phyloP scores from a whole-genome alignment of 2,888 invertebrate species.

The Dynastes hyllus region DNA sequence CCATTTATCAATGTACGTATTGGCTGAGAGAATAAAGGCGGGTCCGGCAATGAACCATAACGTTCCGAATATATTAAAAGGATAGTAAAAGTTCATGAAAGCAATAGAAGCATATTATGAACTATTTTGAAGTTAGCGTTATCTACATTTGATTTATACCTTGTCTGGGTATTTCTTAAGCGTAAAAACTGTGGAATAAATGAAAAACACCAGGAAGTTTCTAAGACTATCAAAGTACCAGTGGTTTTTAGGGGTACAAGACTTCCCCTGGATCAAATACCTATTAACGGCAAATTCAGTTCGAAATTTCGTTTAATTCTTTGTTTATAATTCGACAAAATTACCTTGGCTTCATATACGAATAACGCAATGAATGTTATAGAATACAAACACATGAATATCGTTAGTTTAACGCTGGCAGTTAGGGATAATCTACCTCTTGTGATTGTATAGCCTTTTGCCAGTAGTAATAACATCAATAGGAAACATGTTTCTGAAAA shows the following conservation, averaged over 20 bases:
- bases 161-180: constrained; percentile 89
- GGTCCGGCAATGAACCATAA: constrained; percentile 92
- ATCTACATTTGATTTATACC: constrained; percentile 65
- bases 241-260: constrained; percentile 91
- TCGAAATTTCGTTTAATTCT: no score
- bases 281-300: constrained; percentile 69
- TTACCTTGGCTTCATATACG: constrained; percentile 85
- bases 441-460: constrained; percentile 93
- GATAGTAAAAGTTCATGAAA: constrained; percentile 77
- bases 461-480: constrained; percentile 85
- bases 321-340: constrained; percentile 36
- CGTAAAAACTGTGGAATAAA: constrained; percentile 80
- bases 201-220: constrained; percentile 87
- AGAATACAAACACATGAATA: constrained; percentile 86
- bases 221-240: constrained; percentile 88
- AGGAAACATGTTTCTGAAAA: constrained; percentile 84
- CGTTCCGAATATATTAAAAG: constrained; percentile 87
- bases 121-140: background rate
- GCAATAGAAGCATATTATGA: background rate
- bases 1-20: constrained; percentile 87
- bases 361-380: constrained; percentile 84
- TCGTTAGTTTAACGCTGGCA: constrained; percentile 83
- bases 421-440: constrained; percentile 83
- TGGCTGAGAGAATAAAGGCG: constrained; percentile 84
- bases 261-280: constrained; percentile 94